Evolutionary conservation across 2,797 vertebrate species (phyloP).

Genomic region (Pipistrellus pipistrellus): DNA sequence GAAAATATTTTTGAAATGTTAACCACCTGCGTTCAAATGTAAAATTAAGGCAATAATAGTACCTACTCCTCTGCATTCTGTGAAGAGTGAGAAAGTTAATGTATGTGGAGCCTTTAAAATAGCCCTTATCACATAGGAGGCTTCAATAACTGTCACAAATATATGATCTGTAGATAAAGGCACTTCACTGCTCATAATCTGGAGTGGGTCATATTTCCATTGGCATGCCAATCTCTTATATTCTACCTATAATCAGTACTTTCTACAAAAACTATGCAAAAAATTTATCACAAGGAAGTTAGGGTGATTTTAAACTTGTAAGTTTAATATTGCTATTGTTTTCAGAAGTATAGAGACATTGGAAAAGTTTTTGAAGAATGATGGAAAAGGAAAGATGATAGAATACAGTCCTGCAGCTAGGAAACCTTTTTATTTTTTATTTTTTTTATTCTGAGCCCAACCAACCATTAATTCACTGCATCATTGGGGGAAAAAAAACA

Average conservation of each 20-base stretch:
- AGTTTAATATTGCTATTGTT: constrained; percentile 3
- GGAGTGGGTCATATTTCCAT: neutral
- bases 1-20: constrained; percentile 32
- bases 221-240: neutral
- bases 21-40: constrained; percentile 6
- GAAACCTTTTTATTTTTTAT: neutral
- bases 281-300: neutral
- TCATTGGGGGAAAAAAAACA: neutral
- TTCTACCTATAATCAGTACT: neutral
- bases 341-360: constrained; percentile 33
- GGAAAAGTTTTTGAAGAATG: neutral
- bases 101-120: neutral
- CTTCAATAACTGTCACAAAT: neutral
- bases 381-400: neutral
- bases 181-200: neutral
- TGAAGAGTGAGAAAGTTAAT: neutral
- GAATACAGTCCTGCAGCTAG: neutral
- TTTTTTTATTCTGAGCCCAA: neutral
- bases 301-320: neutral
- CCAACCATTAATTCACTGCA: neutral
- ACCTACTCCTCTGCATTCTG: neutral
- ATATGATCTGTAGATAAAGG: neutral
- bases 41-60: neutral
- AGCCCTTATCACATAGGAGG: neutral
- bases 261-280: neutral